Percentiles rank a stretch among this genome's conserved stretches.
These are phyloP conservation scores for Scortum barcoo DNA, from an alignment of 2,113 vertebrate species.

Conservation along the genomic window DNA sequence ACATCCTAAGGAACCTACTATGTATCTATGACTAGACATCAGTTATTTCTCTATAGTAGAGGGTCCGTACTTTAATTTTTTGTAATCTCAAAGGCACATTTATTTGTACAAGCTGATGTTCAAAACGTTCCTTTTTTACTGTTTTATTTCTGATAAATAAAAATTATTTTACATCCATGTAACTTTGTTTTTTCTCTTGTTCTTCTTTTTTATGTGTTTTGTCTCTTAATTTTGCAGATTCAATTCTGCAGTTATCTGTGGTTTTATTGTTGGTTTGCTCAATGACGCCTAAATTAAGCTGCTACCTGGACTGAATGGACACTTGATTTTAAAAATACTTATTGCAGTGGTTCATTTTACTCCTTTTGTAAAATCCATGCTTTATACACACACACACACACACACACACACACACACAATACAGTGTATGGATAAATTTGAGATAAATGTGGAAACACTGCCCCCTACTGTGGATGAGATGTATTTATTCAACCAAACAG, in stretches of 20 bases:
- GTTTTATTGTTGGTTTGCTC: background rate
- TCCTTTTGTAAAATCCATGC: too few species aligned
- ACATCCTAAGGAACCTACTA: background rate
- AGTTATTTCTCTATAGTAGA: background rate
- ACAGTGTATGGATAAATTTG: too few species aligned
- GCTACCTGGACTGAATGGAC: too few species aligned
- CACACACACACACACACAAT: too few species aligned
- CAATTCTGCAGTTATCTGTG: too few species aligned
- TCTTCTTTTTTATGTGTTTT: background rate
- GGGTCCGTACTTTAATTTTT: background rate
- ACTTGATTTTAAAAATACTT: background rate
- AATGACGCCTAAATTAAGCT: background rate
- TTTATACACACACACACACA: too few species aligned
- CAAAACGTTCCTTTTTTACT: constrained; percentile 50
- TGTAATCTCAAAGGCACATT: constrained; percentile 37
- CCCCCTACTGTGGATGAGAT: background rate
- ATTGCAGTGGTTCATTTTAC: background rate
- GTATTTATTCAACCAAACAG: background rate
- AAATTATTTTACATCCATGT: constrained; percentile 47
- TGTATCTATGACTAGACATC: background rate
- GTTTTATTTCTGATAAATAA: constrained; percentile 58
- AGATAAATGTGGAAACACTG: background rate
- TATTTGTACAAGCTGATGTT: constrained; percentile 38
- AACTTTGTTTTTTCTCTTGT: background rate
- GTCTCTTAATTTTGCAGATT: background rate